Base-by-base conservation (phyloP, 2,888 invertebrate genomes). In the Coelopa pilipes region DNA sequence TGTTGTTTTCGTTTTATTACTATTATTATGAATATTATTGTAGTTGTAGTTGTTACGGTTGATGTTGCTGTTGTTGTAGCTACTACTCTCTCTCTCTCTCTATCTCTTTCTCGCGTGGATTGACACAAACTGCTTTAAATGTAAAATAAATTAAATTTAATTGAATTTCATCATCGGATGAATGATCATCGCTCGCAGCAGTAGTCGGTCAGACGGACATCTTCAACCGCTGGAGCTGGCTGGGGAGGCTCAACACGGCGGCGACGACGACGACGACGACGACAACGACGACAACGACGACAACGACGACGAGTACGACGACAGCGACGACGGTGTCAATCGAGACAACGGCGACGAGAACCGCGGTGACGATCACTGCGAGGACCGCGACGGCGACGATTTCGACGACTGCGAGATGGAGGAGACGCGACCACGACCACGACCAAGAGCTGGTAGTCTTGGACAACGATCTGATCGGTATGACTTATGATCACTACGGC, bases 161-260 rank as follows among this genome's bases (percentile, higher is more conserved):
- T 81, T 81, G 81, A 81, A 80, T 81, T 80, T 82, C 78, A 82
- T 81, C 79, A 81, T 74, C 76, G 77, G 70, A 69, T 60, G 71
- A 63, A 73, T 71, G 71, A 70, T 62, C 67, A 50, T 67, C 67
- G 71, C 47, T 59, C 45, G 12, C n/a, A 45, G 17, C 11, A 69
- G 4, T 71, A n/a, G 73, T 46, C 50, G 34, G 34, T 55, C 34
- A 71, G 67, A 47, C 49, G 21, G 34, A n/a, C 50, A 15, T n/a
- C 60, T 70, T 10, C 63, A 66, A 21, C 65, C 73, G 47, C 55
- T 63, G 50, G 24, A 72, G 49, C 65, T 69, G 55, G 53, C n/a
- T n/a, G 62, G 21, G 19, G 47, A 53, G 24, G 49, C 47, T 24
- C 57, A 63, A 71, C 70, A 73, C 67, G 57, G 45, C 72, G 73